These are phyloP conservation scores for Diachrysia chrysitis DNA, from an alignment of 2,888 invertebrate genomes.

Conservation along the genomic window DNA sequence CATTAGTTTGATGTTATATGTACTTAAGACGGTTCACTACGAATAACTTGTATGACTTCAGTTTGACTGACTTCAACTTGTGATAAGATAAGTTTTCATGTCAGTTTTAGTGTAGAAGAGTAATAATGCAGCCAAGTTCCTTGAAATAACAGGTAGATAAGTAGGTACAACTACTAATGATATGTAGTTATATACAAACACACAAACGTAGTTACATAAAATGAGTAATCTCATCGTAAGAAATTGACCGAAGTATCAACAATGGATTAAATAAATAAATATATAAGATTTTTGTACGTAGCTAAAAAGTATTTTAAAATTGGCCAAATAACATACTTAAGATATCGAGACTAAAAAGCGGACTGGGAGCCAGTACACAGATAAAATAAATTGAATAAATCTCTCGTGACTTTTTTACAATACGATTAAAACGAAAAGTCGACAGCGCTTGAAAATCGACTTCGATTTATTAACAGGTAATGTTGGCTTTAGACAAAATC, in stretches of 20 bases:
- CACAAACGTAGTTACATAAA: background rate
- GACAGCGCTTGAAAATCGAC: constrained; percentile 6
- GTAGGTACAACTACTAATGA: too few relatives aligned
- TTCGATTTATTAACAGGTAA: constrained; percentile 23
- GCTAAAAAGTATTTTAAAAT: too few relatives aligned
- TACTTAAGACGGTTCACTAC: constrained; percentile 9
- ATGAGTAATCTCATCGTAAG: too few relatives aligned
- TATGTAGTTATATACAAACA: too few relatives aligned
- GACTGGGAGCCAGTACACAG: background rate
- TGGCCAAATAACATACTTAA: background rate
- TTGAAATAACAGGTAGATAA: background rate
- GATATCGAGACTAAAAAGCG: background rate
- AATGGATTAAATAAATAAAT: too few relatives aligned
- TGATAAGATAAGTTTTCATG: background rate
- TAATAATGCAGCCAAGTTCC: background rate
- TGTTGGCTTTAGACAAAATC: constrained; percentile 20
- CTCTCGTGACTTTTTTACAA: background rate
- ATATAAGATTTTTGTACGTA: too few relatives aligned
- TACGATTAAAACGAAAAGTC: background rate
- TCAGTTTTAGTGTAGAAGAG: background rate
- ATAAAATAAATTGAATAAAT: background rate
- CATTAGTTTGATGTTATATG: constrained; percentile 13
- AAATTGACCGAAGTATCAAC: too few relatives aligned
- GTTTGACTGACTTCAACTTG: background rate
- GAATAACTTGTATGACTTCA: constrained; percentile 15